Conservation (phyloP, 2,888 invertebrate genomes). For the Dexiosoma caninum region DNA sequence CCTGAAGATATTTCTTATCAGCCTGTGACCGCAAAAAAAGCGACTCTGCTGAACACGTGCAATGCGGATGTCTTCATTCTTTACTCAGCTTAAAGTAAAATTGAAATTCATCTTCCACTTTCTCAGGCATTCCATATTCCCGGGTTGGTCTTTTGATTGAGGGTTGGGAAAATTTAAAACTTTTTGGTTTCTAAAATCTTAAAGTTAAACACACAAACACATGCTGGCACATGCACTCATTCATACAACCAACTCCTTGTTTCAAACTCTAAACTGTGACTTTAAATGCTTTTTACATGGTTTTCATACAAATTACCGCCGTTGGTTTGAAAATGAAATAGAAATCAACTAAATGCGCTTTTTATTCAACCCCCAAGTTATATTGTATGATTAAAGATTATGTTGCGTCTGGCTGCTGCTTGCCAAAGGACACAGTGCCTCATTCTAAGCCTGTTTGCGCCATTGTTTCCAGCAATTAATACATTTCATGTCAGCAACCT, state of each 20-base stretch:
- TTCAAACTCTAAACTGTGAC: constrained; percentile 17
- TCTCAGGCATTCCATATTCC: not conserved
- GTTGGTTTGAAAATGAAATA: constrained; percentile 18
- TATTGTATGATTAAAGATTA: not conserved
- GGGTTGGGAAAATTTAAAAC: constrained; percentile 21
- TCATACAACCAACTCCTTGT: not conserved
- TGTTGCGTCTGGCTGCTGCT: not conserved
- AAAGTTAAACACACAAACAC: not conserved
- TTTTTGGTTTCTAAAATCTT: constrained; percentile 20
- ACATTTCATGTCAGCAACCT: constrained; percentile 51
- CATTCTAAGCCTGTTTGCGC: not conserved
- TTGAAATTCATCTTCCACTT: not conserved
- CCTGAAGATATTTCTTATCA: constrained; percentile 18
- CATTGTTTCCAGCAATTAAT: constrained; percentile 51
- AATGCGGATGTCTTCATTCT: constrained; percentile 28
- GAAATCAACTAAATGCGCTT: constrained; percentile 46
- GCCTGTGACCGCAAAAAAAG: not conserved
- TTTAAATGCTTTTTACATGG: constrained; percentile 37
- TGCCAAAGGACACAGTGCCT: constrained; percentile 20
- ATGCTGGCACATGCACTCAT: not conserved
- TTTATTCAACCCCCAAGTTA: constrained; percentile 22
- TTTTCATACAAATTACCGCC: constrained; percentile 45
- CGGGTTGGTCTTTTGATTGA: not conserved
- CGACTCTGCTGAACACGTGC: constrained; percentile 57
- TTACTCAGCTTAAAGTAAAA: not conserved